Base-by-base conservation (phyloP, 2,113 vertebrate genomes). In the Notiomystis cincta region DNA sequence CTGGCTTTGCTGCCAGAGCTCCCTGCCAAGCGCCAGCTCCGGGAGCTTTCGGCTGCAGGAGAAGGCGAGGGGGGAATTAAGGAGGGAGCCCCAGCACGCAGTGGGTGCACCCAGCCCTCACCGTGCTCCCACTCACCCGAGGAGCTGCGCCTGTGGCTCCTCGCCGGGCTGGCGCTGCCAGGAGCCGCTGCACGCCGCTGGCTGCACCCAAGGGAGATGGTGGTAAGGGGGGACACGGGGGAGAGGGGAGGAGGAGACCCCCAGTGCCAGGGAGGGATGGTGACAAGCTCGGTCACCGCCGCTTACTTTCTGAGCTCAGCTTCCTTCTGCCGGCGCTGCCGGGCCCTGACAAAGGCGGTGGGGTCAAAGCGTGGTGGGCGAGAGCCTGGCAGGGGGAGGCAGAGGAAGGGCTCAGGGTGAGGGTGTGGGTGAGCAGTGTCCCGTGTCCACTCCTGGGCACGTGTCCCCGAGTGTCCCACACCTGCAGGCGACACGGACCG, bases 301-400 rank as follows among this genome's bases (percentile, higher is more conserved):
- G 2, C 98, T 92, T 84, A 99, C 99, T 98, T 99, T 87, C 98
- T 98, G 53, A 98, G 90, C 38, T 99, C 98, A 7, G 98, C 70
- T 61, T 99, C 99, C 79, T 97, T 98, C 95, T 98, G 99, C 64
- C 98, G 98, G 51, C 94, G 98, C 64, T 99, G 98, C 40, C 98
- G 97, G 92, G 99, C 98, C 90, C 98, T 98, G 89, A 99, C 98
- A 69, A 98, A 99, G 24, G 99, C 98, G 2, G 99, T 99, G 50
- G 99, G 99, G 93, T 99, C 98, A 30, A 99, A 99, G 50, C 98
- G 98, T 18, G 98, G 71, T 4, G 38, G 64, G 35, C 25, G 48
- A 15, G 80, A 70, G 64, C 71, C 88, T 90, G 56, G 35, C 10
- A 25, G 19, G 15, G 20, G 15, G 22, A 47, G 16, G 48, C 22